Evolutionary conservation across 2,888 invertebrate species (phyloP), one percentile per base, ranked within the genome.

Genomic region (Drosophila anceps): DNA sequence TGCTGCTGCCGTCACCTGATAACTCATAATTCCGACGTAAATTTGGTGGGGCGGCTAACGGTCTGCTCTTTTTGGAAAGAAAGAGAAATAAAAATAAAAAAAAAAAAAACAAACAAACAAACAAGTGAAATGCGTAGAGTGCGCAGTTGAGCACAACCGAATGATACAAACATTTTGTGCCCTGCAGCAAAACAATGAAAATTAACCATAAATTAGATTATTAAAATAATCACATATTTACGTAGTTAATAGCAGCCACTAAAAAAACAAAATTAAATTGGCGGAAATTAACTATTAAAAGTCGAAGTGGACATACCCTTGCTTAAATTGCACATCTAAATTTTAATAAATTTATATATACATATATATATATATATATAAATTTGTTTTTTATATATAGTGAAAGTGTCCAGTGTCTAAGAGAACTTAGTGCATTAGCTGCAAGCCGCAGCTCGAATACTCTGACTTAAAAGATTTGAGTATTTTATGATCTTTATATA

Each of bases 61-160:
- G 57, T 78, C 78, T 78, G 53, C 60, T 15, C 31, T 24, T 20
- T 10, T 9, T 0, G n/a, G n/a, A n/a, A n/a, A n/a, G n/a, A n/a
- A n/a, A 1, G 15, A 35, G n/a, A 18, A 44, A 44, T 29, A 50
- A n/a, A 20, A 41, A 43, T 1, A 18, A 41, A 10, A 43, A 43
- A 2, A 24, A 24, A 2, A 24, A 24, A 2, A 24, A 24, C 24
- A 24, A n/a, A n/a, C n/a, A n/a, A n/a, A n/a, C n/a, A n/a, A n/a
- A 44, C 8, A 24, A 24, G 44, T 44, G 24, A 24, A 44, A 54
- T 39, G 31, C 15, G 37, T n/a, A n/a, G 29, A 37, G 51, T 41
- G 54, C 70, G 62, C 62, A 70, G 72, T 71, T 61, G 43, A 62
- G 43, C 68, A 55, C 41, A 62, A 37, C 44, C 54, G 62, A 65